Conservation (phyloP, 2,797 vertebrate species). For the Chelidonichthys spinosus region DNA sequence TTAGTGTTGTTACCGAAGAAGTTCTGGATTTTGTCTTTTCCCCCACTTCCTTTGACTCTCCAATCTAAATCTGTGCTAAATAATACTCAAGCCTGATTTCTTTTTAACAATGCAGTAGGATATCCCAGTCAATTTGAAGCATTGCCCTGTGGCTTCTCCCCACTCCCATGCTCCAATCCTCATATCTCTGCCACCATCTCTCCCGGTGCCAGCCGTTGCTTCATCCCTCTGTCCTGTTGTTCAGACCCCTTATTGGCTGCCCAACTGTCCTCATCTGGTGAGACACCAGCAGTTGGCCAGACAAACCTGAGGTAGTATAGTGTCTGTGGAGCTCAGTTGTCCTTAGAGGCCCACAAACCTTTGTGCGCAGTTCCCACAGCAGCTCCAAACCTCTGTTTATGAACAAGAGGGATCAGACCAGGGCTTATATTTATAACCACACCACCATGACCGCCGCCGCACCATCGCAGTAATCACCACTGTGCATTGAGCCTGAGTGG, state of each 20-base stretch:
- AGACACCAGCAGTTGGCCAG: slow-evolving; percentile 66
- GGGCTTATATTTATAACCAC: slow-evolving; percentile 91
- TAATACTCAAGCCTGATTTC: slow-evolving; percentile 14
- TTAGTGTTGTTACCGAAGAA: background rate
- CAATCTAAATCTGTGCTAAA: slow-evolving; percentile 20
- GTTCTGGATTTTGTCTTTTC: slow-evolving; percentile 1
- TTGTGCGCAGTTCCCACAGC: slow-evolving; percentile 86
- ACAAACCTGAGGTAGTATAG: slow-evolving; percentile 63
- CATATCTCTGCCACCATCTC: slow-evolving; percentile 59
- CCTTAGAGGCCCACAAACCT: slow-evolving; percentile 72
- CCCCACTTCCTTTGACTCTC: background rate
- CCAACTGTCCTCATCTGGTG: slow-evolving; percentile 70
- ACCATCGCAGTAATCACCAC: slow-evolving; percentile 87
- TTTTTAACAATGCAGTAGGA: slow-evolving; percentile 39
- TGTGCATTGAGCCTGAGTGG: slow-evolving; percentile 85
- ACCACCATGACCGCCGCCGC: slow-evolving; percentile 85
- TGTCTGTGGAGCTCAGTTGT: slow-evolving; percentile 69
- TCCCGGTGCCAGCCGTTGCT: slow-evolving; percentile 57
- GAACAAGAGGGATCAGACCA: slow-evolving; percentile 85
- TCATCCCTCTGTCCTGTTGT: slow-evolving; percentile 59
- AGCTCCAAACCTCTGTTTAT: slow-evolving; percentile 85
- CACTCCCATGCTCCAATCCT: slow-evolving; percentile 28
- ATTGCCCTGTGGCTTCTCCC: slow-evolving; percentile 51
- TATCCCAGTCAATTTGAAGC: slow-evolving; percentile 57
- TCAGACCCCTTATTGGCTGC: slow-evolving; percentile 56